A percentile compares a stretch with the other conserved stretches of the same genome.
Evolutionary conservation across 1,140 invertebrate species (phyloP).

Genomic region (Apis laboriosa): DNA sequence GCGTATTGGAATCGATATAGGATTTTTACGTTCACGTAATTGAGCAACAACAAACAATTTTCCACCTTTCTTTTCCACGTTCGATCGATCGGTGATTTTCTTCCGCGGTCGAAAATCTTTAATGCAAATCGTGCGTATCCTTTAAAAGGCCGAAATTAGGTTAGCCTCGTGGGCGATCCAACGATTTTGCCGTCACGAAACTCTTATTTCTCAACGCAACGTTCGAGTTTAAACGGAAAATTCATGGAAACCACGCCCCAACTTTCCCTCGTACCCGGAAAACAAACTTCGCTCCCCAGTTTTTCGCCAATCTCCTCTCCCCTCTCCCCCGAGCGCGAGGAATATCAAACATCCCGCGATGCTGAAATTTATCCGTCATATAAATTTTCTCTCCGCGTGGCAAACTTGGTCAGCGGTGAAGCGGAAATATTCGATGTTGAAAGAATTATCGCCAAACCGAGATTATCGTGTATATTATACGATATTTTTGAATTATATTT

Average conservation of each 20-base stretch:
- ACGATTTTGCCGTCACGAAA: conserved; percentile 37
- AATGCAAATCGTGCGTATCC: conserved; percentile 22
- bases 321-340: too few species aligned
- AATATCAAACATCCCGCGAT: too few species aligned
- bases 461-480: too few species aligned
- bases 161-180: conserved; percentile 28
- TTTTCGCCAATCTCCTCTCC: neutral
- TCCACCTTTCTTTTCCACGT: too few species aligned
- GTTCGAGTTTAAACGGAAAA: conserved; percentile 19
- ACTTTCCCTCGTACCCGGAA: neutral
- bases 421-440: too few species aligned
- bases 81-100: conserved; percentile 27
- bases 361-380: neutral
- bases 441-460: too few species aligned
- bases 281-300: neutral
- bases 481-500: too few species aligned
- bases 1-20: too few species aligned
- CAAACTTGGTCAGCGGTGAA: too few species aligned
- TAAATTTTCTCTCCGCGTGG: neutral
- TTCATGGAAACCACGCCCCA: neutral
- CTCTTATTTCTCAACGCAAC: conserved; percentile 34
- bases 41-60: too few species aligned
- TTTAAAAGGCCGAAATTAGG: conserved; percentile 43
- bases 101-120: conserved; percentile 19
- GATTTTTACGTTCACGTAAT: too few species aligned